Evolutionary conservation across 2,797 vertebrate species (phyloP), one percentile per base, ranked within the genome.

Genomic region (Thunnus albacares): DNA sequence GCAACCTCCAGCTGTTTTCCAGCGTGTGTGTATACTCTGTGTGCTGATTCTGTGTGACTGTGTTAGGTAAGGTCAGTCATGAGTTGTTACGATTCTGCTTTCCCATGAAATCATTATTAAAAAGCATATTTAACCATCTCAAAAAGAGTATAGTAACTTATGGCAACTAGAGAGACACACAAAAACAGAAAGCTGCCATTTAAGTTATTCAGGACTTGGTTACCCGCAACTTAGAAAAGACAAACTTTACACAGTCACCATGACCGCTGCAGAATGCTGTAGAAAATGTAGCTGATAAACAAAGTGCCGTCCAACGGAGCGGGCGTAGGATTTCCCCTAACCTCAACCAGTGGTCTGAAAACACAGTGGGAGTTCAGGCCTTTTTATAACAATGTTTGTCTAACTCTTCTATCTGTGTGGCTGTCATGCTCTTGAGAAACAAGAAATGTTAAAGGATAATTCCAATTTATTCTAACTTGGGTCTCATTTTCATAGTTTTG

Each of bases 221-320:
- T 93, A 93, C 89, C 90, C 87, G 63, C 90, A 91, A 92, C 91
- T 91, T 83, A 89, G 90, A 92, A 91, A 92, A 95, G 93, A 84
- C 91, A 93, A 96, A 95, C 93, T 95, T 94, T 94, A 91, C 89
- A 91, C 90, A 89, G 94, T 95, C 94, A 92, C 95, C 89, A 95
- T 95, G 95, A 94, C 86, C 81, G 79, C 90, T 62, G 77, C 69
- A 81, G 80, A 89, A 85, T 62, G 78, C 93, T 89, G 90, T 57
- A 65, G 88, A 90, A 91, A 89, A 90, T 86, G 90, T 65, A 85
- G 74, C 80, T 59, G 84, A 87, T 82, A 84, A 93, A 93, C 87
- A 92, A 89, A 84, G 67, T 56, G 49, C n/a, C 11, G n/a, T 87
- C 84, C 85, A 89, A 60, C 62, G 53, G 61, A 69, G 77, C 26